A percentile compares a stretch with the other conserved stretches of the same genome.
Evolutionary conservation across 2,113 vertebrate species (phyloP).

Genomic region (Rhynchomys soricoides): DNA sequence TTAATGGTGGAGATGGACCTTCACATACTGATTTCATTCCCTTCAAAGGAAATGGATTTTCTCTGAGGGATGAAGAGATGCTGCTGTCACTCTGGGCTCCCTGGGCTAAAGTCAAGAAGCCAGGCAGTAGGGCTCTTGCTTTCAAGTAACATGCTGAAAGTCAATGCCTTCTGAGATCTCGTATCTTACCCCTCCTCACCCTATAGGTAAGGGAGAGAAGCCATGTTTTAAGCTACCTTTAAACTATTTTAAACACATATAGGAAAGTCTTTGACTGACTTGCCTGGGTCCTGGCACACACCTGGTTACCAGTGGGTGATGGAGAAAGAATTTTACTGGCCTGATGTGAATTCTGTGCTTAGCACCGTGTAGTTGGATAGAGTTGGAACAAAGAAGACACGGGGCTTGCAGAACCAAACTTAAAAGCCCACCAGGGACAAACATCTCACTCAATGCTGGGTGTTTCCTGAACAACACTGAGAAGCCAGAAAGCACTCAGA

Average conservation of each 20-base stretch:
- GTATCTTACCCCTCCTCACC: background rate
- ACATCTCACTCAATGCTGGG: background rate
- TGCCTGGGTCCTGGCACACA: background rate
- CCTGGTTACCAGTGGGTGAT: too few relatives aligned
- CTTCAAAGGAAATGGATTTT: background rate
- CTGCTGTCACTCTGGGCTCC: background rate
- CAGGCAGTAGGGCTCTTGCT: fast-evolving
- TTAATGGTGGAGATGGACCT: background rate
- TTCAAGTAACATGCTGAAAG: background rate
- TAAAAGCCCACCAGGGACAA: background rate
- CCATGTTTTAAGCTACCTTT: background rate
- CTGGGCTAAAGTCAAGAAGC: background rate
- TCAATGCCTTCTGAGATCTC: background rate
- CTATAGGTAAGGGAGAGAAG: background rate
- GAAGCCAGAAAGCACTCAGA: background rate
- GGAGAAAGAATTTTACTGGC: fast-evolving
- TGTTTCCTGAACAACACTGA: background rate
- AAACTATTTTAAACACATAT: background rate
- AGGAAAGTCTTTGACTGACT: background rate
- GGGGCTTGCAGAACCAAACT: fast-evolving
- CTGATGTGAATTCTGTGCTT: fast-evolving
- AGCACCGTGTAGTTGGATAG: fast-evolving
- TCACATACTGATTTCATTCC: background rate
- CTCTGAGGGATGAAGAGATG: background rate
- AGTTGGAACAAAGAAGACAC: background rate